phyloP scores from a whole-genome alignment of 2,797 vertebrate species.

The Holocentrus rufus region DNA sequence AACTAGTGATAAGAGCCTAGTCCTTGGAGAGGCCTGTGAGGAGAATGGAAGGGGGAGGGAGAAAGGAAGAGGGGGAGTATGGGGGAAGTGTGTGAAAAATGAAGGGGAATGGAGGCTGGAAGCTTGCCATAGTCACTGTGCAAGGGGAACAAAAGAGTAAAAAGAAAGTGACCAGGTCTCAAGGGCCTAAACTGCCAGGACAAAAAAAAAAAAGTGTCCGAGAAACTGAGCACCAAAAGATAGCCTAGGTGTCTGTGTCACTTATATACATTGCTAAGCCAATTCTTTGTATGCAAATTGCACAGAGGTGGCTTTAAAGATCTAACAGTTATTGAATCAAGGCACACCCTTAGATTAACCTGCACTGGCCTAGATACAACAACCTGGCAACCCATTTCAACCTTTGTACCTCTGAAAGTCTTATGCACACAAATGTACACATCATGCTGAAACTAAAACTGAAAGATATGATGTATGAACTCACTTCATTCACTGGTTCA shows the following conservation, averaged over 20 bases:
- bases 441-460: slow-evolving; percentile 51
- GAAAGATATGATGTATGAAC: not conserved
- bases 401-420: slow-evolving; percentile 19
- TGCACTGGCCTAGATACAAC: not conserved
- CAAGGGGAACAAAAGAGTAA: slow-evolving; percentile 61
- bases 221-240: slow-evolving; percentile 13
- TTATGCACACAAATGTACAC: slow-evolving; percentile 8
- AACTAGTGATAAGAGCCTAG: slow-evolving; percentile 62
- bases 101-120: slow-evolving; percentile 66
- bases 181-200: slow-evolving; percentile 44
- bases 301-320: slow-evolving; percentile 5
- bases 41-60: slow-evolving; percentile 68
- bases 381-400: slow-evolving; percentile 17
- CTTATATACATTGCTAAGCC: slow-evolving; percentile 19
- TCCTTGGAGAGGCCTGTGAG: slow-evolving; percentile 41
- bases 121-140: slow-evolving; percentile 65
- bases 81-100: slow-evolving; percentile 71
- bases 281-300: slow-evolving; percentile 22
- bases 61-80: slow-evolving; percentile 42
- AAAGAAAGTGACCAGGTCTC: slow-evolving; percentile 51
- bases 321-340: slow-evolving; percentile 22
- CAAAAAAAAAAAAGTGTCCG: slow-evolving; percentile 34
- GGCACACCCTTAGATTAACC: slow-evolving; percentile 34
- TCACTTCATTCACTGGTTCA: not conserved
- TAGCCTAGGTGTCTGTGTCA: not conserved